Evolutionary conservation across 37 sponge, comb jelly and placozoan species (phyloP).

Genomic region (Ianthella basta): DNA sequence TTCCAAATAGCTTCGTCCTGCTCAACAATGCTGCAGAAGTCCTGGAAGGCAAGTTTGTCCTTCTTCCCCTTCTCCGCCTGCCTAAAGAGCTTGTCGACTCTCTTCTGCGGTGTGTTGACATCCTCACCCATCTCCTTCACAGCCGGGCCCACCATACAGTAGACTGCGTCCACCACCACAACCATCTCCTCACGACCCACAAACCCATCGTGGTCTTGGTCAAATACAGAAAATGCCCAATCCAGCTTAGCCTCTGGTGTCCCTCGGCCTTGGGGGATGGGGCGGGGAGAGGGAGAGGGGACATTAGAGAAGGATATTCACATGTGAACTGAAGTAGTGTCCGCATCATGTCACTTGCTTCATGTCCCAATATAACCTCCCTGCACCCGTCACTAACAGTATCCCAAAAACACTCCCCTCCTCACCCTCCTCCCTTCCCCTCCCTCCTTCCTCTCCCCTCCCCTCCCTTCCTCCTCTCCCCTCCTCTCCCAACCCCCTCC

Average conservation of each 20-base stretch:
- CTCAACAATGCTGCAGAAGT: slow-evolving; percentile 8
- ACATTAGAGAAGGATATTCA: too few relatives aligned
- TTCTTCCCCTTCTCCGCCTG: slow-evolving; percentile 58
- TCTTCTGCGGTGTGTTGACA: slow-evolving; percentile 71
- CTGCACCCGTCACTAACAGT: too few relatives aligned
- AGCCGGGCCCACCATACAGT: slow-evolving; percentile 8
- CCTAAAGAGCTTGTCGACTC: slow-evolving; percentile 70
- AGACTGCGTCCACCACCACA: slow-evolving; percentile 8
- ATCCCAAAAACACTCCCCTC: too few relatives aligned
- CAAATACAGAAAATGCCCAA: slow-evolving; percentile 27
- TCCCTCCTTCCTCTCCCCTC: neutral
- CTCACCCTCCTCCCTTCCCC: too few relatives aligned
- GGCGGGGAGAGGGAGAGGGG: too few relatives aligned
- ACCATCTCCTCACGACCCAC: slow-evolving; percentile 18
- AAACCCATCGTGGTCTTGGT: neutral
- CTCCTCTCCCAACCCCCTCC: neutral
- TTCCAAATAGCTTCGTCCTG: slow-evolving; percentile 18
- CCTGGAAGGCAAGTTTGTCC: neutral
- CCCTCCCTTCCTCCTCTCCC: neutral
- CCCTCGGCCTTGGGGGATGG: neutral
- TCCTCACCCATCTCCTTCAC: slow-evolving; percentile 25
- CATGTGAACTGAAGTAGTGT: too few relatives aligned
- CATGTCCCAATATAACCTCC: too few relatives aligned
- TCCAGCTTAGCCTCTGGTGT: neutral
- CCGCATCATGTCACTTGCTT: too few relatives aligned